Base-by-base conservation (phyloP, 2,797 vertebrate species). In the Microhierax caerulescens region DNA sequence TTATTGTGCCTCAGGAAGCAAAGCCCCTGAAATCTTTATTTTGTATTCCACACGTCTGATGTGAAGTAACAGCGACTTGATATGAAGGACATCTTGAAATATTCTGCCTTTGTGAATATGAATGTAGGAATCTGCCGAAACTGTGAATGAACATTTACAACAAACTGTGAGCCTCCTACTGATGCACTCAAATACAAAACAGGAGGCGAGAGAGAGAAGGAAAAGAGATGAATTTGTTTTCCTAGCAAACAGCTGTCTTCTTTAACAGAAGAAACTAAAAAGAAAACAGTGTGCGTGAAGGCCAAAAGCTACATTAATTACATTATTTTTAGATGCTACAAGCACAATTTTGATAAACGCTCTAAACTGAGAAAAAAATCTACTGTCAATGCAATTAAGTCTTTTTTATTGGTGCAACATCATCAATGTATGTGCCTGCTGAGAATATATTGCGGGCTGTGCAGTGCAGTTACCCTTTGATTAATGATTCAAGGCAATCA, bases 291-390 rank as follows among this genome's bases (percentile, higher is more conserved):
- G 43, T 72, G 77, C 14, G 72, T 96, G 83, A 79, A 95, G 97
- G 93, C 90, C 96, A 97, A 91, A 94, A 94, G 87, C 82, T 94
- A 85, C 92, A 97, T 96, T 96, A 94, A 90, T 96, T 95, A 96
- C 81, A 90, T 85, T 97, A 95, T 96, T 97, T 98, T 97, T 98
- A 97, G 95, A 97, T 87, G 83, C 61, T 91, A 95, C 77, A 96
- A 97, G 93, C 90, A 96, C 79, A 96, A 94, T 96, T 98, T 78
- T 95, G 89, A 95, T 97, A 96, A 97, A 92, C 72, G 72, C 53
- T 96, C 81, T 82, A 94, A 96, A 92, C 61, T 79, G 50, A 74
- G 74, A 88, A 97, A 96, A 91, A 94, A 95, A 10, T 48, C 41
- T 61, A 36, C 88, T 81, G 84, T 88, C 92, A 85, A 64, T 68